A percentile compares a stretch with the other conserved stretches of the same genome.
Conservation (phyloP, 2,113 vertebrate genomes). For the Prunella himalayana region DNA sequence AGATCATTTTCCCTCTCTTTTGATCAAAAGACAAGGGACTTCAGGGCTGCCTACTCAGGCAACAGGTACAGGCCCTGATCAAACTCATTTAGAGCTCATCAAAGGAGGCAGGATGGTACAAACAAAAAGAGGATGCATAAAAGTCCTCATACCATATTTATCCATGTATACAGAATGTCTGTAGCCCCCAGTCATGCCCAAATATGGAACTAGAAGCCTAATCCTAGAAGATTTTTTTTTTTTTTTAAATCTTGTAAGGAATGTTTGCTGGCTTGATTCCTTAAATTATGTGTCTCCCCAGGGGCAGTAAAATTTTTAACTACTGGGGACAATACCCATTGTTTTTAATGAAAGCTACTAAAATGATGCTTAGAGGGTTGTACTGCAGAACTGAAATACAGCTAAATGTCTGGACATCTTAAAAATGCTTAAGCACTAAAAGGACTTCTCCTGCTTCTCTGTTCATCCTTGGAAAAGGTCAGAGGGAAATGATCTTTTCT, state of each 20-base stretch:
- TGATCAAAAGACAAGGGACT: not conserved
- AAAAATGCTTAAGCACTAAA: not conserved
- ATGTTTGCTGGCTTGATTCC: conserved; percentile 3
- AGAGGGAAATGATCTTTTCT: not conserved
- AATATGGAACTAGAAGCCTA: not conserved
- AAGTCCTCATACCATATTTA: not conserved
- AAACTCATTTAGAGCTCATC: not conserved
- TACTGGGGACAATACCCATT: not conserved
- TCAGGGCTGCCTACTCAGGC: not conserved
- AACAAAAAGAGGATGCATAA: not conserved
- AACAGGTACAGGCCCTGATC: not conserved
- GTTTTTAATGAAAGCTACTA: not conserved
- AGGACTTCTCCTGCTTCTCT: not conserved
- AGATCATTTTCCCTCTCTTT: not conserved
- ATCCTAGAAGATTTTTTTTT: not conserved
- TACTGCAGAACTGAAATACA: not conserved
- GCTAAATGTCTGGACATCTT: not conserved
- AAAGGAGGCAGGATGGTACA: not conserved
- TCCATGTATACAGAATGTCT: not conserved
- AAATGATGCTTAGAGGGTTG: not conserved
- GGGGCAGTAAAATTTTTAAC: not conserved
- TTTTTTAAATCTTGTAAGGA: not conserved
- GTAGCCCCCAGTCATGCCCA: not conserved
- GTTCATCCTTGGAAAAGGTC: not conserved
- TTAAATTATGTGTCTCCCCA: not conserved